These are phyloP conservation scores for Epinephelus fuscoguttatus DNA, from an alignment of 2,113 vertebrate genomes.

Conservation along the genomic window DNA sequence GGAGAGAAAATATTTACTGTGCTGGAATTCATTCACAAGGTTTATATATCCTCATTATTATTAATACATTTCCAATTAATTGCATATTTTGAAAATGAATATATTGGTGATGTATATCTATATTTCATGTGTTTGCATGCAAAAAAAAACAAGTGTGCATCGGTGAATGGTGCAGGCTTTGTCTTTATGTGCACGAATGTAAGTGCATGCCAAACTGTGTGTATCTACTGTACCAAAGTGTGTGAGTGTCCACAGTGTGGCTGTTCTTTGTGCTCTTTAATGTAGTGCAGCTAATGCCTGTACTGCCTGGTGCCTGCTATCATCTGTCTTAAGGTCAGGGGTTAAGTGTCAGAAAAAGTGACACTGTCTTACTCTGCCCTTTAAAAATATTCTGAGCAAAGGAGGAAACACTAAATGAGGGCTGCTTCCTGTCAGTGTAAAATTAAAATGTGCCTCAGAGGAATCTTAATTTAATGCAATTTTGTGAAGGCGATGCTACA, in stretches of 20 bases:
- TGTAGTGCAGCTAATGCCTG: conserved; percentile 16
- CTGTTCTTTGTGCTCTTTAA: conserved; percentile 20
- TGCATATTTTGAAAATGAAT: background rate
- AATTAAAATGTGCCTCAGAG: conserved; percentile 37
- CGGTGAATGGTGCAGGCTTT: background rate
- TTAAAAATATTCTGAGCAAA: conserved; percentile 50
- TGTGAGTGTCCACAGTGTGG: background rate
- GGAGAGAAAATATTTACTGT: conserved; percentile 24
- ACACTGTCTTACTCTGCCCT: conserved; percentile 61
- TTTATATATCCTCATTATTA: background rate
- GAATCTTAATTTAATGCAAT: conserved; percentile 39
- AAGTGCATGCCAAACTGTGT: background rate
- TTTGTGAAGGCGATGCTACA: background rate
- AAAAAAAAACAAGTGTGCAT: background rate
- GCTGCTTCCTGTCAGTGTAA: conserved; percentile 33
- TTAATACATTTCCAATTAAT: background rate
- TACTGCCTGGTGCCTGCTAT: conserved; percentile 35
- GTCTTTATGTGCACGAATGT: background rate
- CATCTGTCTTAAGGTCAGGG: conserved; percentile 63
- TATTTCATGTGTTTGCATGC: background rate
- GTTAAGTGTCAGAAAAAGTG: conserved; percentile 72
- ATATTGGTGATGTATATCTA: background rate
- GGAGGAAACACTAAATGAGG: conserved; percentile 33
- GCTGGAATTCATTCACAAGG: conserved; percentile 12
- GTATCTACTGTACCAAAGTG: background rate